These are phyloP conservation scores for Apostichopus parvimensis DNA, from an alignment of 35 echinoderm and acorn worm species.

Conservation along the genomic window DNA sequence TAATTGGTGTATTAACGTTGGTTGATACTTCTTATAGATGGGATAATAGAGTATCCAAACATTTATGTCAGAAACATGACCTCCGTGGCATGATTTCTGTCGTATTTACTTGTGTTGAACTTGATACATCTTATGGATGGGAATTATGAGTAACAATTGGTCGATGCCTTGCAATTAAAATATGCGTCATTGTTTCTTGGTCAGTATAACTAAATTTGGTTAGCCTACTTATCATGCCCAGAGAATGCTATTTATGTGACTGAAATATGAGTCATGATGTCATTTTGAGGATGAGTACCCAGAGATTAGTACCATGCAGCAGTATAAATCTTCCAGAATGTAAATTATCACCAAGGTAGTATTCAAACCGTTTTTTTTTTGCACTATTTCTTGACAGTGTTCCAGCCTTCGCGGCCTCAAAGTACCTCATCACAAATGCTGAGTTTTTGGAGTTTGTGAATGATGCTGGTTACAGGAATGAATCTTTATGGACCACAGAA, in stretches of 20 bases:
- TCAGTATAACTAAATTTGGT: slow-evolving; percentile 46
- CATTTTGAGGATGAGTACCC: slow-evolving; percentile 69
- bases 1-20: too few relatives aligned
- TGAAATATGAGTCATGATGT: not conserved
- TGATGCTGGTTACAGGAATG: slow-evolving; percentile 71
- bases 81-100: too few relatives aligned
- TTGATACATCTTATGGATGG: slow-evolving; percentile 77
- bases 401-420: slow-evolving; percentile 83
- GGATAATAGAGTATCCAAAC: too few relatives aligned
- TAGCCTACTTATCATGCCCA: slow-evolving; percentile 7
- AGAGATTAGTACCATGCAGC: slow-evolving; percentile 2
- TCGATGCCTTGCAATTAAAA: too few relatives aligned
- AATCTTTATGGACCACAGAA: slow-evolving; percentile 74
- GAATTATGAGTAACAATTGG: slow-evolving; percentile 37
- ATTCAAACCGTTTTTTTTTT: too few relatives aligned
- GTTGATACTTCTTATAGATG: too few relatives aligned
- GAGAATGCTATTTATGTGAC: slow-evolving; percentile 52
- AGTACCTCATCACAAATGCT: slow-evolving; percentile 80
- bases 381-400: slow-evolving; percentile 41
- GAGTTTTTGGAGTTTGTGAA: slow-evolving; percentile 89
- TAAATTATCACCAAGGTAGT: too few relatives aligned
- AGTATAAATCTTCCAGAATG: too few relatives aligned
- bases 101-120: too few relatives aligned
- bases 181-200: too few relatives aligned
- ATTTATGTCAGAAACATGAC: too few relatives aligned